Percentiles rank a stretch among this genome's conserved stretches.
Conservation (phyloP, 2,797 vertebrate species). For the Anabacerthia variegaticeps region DNA sequence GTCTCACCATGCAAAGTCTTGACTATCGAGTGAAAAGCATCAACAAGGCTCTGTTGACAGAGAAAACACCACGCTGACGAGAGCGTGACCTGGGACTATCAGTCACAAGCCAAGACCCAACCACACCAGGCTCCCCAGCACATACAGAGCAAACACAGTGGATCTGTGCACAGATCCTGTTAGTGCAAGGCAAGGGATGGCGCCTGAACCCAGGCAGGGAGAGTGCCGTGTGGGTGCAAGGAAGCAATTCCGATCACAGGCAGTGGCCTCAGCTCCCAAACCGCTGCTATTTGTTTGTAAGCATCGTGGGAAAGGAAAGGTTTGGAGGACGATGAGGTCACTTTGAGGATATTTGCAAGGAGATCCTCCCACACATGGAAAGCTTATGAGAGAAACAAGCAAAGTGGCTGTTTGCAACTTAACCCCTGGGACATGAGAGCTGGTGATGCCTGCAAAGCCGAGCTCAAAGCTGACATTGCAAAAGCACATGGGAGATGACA, state of each 20-base stretch:
- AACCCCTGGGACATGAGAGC: slow-evolving; percentile 19
- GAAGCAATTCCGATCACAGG: rapidly evolving
- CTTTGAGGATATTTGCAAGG: neutral
- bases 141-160: neutral
- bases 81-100: rapidly evolving
- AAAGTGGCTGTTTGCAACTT: slow-evolving; percentile 32
- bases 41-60: neutral
- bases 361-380: slow-evolving; percentile 25
- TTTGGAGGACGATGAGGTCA: neutral
- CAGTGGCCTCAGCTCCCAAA: neutral
- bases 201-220: neutral
- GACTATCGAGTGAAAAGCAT: neutral
- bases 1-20: neutral
- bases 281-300: neutral
- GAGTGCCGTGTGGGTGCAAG: rapidly evolving
- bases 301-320: neutral
- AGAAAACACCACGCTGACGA: neutral
- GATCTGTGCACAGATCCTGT: neutral
- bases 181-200: neutral
- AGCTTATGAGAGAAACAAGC: slow-evolving; percentile 9
- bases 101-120: neutral
- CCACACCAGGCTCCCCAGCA: rapidly evolving
- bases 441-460: neutral
- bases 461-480: slow-evolving; percentile 14
- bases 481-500: slow-evolving; percentile 36